These are phyloP conservation scores for Antheraea assamensis DNA, from an alignment of 2,888 invertebrate species.

Conservation along the genomic window DNA sequence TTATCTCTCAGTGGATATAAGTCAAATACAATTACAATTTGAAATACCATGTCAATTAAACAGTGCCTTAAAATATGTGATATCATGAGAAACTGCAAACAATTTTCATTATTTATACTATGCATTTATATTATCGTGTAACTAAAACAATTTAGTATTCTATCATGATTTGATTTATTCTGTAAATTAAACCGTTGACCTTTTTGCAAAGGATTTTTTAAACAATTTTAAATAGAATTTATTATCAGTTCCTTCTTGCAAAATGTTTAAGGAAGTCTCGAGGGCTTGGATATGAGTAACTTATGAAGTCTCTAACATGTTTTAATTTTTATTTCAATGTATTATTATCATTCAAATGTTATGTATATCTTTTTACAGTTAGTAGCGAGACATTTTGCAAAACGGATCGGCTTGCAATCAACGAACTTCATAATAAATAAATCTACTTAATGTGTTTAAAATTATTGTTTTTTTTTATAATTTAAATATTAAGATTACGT, in stretches of 20 bases:
- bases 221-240: neutral
- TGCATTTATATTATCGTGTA: neutral
- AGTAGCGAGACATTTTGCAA: neutral
- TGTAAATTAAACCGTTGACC: neutral
- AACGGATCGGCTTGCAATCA: neutral
- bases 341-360: neutral
- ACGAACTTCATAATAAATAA: neutral
- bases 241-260: neutral
- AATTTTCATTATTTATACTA: neutral
- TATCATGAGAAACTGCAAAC: neutral
- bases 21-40: neutral
- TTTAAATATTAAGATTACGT: neutral
- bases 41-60: conserved; percentile 47
- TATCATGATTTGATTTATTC: neutral
- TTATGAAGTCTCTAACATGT: neutral
- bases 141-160: neutral
- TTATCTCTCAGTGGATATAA: neutral
- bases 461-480: neutral
- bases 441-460: neutral
- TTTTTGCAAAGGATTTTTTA: neutral
- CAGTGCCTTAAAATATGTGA: conserved; percentile 57
- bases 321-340: neutral
- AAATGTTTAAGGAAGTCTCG: neutral
- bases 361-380: neutral
- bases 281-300: neutral